A percentile compares a stretch with the other conserved stretches of the same genome.
Evolutionary conservation across 2,113 vertebrate species (phyloP).

Genomic region (Oryzias curvinotus): DNA sequence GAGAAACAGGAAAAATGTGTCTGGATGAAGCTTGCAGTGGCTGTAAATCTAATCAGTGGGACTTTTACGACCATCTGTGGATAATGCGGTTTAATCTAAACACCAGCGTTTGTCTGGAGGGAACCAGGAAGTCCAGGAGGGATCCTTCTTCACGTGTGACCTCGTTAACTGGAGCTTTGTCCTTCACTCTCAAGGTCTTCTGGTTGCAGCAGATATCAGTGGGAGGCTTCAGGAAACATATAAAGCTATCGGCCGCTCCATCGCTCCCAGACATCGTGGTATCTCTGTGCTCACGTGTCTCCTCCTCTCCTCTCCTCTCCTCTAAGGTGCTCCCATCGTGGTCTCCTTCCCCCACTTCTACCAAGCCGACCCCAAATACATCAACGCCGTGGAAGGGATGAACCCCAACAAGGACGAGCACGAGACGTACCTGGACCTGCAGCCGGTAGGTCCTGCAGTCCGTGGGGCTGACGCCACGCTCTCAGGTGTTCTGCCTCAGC

Average conservation of each 20-base stretch:
- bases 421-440: conserved; percentile 92
- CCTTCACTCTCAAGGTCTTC: neutral
- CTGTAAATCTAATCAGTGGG: too few species aligned
- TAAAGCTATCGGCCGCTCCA: conserved; percentile 9
- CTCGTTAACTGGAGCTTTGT: too few species aligned
- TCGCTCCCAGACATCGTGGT: neutral
- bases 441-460: conserved; percentile 81
- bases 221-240: neutral
- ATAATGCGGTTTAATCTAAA: too few species aligned
- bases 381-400: conserved; percentile 86
- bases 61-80: too few species aligned
- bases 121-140: neutral
- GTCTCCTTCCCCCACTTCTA: conserved; percentile 98
- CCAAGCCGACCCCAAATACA: conserved; percentile 84
- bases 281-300: conserved; percentile 10
- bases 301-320: conserved; percentile 2
- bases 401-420: conserved; percentile 90
- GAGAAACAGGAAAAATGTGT: too few species aligned
- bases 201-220: neutral
- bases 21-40: too few species aligned
- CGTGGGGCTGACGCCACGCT: too few species aligned
- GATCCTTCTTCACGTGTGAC: neutral
- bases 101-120: neutral
- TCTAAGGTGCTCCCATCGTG: conserved; percentile 89
- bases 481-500: too few species aligned